phyloP scores from a whole-genome alignment of 2,113 vertebrate genomes.

The western clawed frog (Xenopus tropicalis) region UCB_Xtro_10.0 CM004443.2:176910001-176910500 shows the following conservation, averaged over 20 bases:
- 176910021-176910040: conserved; percentile 80
- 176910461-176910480: too few relatives aligned
- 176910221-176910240: conserved; percentile 81
- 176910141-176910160: conserved; percentile 82
- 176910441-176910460: too few relatives aligned
- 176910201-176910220: conserved; percentile 88
- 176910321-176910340: conserved; percentile 3
- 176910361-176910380: too few relatives aligned
- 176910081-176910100: conserved; percentile 79
- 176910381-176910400: too few relatives aligned
- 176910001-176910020: conserved; percentile 79
- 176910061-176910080: conserved; percentile 68
- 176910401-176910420: too few relatives aligned
- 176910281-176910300: conserved; percentile 45
- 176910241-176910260: conserved; percentile 61
- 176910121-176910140: conserved; percentile 64
- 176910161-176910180: conserved; percentile 86
- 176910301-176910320: conserved; percentile 48
- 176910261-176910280: conserved; percentile 58
- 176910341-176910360: background rate
- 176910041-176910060: conserved; percentile 47
- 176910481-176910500: too few relatives aligned
- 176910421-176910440: too few relatives aligned
- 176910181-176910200: conserved; percentile 86
- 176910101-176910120: conserved; percentile 81